Evolutionary conservation across 1,140 invertebrate genomes (phyloP).

Genomic region (Macrocentrus cingulum): DNA sequence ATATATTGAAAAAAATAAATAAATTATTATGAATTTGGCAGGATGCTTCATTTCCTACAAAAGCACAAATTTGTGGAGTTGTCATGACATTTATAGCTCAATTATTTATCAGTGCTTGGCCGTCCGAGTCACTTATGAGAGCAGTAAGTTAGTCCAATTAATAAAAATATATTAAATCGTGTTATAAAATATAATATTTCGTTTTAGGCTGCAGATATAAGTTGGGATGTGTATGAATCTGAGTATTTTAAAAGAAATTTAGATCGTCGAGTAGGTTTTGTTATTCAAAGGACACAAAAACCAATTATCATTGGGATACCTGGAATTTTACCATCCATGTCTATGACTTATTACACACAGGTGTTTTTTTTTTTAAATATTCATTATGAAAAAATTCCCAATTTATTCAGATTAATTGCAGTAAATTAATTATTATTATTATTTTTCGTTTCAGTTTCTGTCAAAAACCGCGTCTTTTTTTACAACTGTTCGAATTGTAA

Average conservation of each 20-base stretch:
- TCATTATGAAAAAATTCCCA: not conserved
- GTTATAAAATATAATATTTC: no score
- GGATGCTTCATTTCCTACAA: not conserved
- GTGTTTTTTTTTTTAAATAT: not conserved
- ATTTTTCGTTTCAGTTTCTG: no score
- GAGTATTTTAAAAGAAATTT: not conserved
- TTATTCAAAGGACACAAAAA: not conserved
- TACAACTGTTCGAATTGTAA: constrained; percentile 48
- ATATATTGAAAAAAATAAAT: no score
- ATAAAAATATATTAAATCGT: not conserved
- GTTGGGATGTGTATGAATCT: not conserved
- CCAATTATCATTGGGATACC: not conserved
- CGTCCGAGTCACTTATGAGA: constrained; percentile 3
- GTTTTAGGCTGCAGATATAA: not conserved
- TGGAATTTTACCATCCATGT: not conserved
- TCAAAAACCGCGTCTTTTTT: constrained; percentile 52
- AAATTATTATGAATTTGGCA: no score
- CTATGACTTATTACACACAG: not conserved
- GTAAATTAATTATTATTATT: no score
- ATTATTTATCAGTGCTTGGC: not conserved
- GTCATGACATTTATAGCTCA: not conserved
- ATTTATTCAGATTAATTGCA: not conserved
- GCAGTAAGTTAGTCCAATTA: not conserved
- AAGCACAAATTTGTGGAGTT: not conserved
- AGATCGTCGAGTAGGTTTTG: not conserved